Percentiles rank a stretch among this genome's conserved stretches.
Conservation (phyloP, 2,888 invertebrate genomes). For the Metallyticus violacea region DNA sequence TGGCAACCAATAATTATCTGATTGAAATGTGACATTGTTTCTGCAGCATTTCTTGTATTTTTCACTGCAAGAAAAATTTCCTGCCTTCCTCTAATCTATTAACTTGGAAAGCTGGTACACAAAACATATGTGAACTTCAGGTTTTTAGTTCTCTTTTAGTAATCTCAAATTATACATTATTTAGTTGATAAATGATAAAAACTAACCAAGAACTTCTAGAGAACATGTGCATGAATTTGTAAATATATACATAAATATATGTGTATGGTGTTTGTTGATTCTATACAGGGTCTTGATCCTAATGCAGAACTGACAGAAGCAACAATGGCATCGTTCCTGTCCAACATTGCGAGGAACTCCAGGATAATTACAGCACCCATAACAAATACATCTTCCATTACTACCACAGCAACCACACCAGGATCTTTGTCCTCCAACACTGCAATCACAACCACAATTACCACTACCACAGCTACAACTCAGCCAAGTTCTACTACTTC, state of each 20-base stretch:
- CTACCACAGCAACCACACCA: background rate
- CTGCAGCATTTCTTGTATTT: too few species aligned
- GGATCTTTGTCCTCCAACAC: background rate
- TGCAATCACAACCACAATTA: slow-evolving; percentile 28
- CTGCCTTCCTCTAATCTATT: too few species aligned
- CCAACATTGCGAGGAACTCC: background rate
- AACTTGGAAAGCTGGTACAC: too few species aligned
- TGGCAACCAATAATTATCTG: too few species aligned
- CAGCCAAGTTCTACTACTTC: slow-evolving; percentile 33
- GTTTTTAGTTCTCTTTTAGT: too few species aligned
- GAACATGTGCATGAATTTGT: background rate
- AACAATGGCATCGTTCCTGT: background rate
- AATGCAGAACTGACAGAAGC: background rate
- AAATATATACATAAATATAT: background rate
- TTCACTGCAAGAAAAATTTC: too few species aligned
- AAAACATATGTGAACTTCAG: too few species aligned
- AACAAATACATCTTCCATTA: background rate
- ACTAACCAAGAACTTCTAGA: background rate
- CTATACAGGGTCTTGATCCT: background rate
- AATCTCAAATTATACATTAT: too few species aligned
- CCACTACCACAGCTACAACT: slow-evolving; percentile 20
- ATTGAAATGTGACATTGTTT: too few species aligned
- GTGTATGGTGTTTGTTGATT: background rate
- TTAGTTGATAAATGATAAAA: background rate
- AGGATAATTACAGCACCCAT: background rate